Evolutionary conservation across 2,888 invertebrate species (phyloP), one percentile per base, ranked within the genome.

Genomic region (Parnassius apollo): DNA sequence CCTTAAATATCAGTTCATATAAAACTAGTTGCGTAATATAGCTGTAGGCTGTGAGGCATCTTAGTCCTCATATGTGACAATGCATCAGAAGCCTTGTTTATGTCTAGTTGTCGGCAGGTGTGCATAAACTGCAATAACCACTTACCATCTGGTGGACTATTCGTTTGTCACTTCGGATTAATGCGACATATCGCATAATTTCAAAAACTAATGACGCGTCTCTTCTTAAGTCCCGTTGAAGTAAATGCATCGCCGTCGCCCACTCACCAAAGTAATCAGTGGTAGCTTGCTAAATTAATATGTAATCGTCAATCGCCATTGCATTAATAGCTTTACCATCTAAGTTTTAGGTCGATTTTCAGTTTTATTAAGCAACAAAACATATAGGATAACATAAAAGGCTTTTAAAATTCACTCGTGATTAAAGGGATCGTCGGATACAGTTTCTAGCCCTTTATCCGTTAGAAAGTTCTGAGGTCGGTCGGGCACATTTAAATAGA

Each of bases 391-490:
- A 46, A 46, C 50, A 35, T 58, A 49, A 22, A 42, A 58, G 13
- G 45, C 59, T 25, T 52, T 59, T 59, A 45, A 59, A 59, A 44
- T 44, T 59, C 59, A 22, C 59, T 52, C 44, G 25, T n/a, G 45
- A 59, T 46, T 53, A 59, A 59, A 59, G 46, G 59, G 46, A 52
- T 59, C 50, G 58, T 13, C 44, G 59, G 46, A 59, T 59, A 35
- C 46, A 45, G n/a, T 46, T 46, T n/a, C 46, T 35, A 52, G 25
- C 51, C 22, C 51, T n/a, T 59, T 52, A 52, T 52, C 53, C 52
- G 50, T 51, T n/a, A 52, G 53, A 46, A 52, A 35, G 53, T 13
- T 45, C 59, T 46, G 13, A 42, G 9, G 49, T 49, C 13, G 42
- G 42, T 3, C 42, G 42, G 48, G 13, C 7, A 8, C 45, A 46